Evolutionary conservation across 2,888 invertebrate species (phyloP).

Genomic region (Amphipyra tragopoginis): DNA sequence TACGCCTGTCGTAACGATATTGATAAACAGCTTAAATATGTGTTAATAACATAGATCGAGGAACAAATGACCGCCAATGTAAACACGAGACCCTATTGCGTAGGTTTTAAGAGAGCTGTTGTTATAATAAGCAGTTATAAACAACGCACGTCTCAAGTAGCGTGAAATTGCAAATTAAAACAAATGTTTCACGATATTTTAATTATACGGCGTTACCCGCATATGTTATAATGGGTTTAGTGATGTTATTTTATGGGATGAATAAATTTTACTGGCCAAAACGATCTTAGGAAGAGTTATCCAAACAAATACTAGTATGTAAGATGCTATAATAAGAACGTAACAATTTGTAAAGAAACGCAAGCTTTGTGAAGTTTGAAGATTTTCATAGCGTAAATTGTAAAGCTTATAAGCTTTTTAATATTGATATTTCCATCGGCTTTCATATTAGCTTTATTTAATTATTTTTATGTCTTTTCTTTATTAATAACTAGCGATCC

Average conservation of each 20-base stretch:
- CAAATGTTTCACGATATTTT: conserved; percentile 45
- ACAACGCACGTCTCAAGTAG: conserved; percentile 28
- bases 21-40: conserved; percentile 53
- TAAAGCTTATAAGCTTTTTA: conserved; percentile 34
- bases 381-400: conserved; percentile 31
- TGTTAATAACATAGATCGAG: conserved; percentile 51
- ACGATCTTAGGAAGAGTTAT: conserved; percentile 52
- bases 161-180: conserved; percentile 45
- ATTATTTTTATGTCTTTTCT: too few relatives aligned
- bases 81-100: conserved; percentile 41
- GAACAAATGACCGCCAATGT: conserved; percentile 31
- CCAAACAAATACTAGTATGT: conserved; percentile 58
- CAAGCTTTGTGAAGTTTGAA: conserved; percentile 30
- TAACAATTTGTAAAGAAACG: conserved; percentile 50
- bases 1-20: conserved; percentile 35
- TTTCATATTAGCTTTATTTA: conserved; percentile 18
- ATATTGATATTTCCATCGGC: conserved; percentile 2
- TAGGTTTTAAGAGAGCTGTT: conserved; percentile 40
- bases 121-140: conserved; percentile 31
- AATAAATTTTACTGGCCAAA: conserved; percentile 55
- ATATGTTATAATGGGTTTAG: conserved; percentile 36
- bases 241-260: conserved; percentile 48
- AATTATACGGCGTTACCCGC: conserved; percentile 39
- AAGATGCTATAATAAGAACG: conserved; percentile 57
- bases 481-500: too few relatives aligned